These are phyloP conservation scores for Drosophila equinoxialis DNA, from an alignment of 1,140 invertebrate genomes.

Conservation along the genomic window DNA sequence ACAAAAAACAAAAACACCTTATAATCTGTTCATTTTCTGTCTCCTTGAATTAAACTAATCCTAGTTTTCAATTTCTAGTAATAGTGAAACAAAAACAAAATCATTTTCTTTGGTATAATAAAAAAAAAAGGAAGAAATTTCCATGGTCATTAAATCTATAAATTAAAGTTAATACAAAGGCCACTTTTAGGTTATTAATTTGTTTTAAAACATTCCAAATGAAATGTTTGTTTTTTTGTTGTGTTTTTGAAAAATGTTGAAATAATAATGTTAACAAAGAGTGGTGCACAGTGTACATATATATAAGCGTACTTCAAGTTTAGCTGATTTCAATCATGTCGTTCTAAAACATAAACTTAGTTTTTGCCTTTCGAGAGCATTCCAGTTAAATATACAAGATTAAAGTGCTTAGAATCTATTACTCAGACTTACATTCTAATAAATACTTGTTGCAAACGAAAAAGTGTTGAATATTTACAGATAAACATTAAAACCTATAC, in stretches of 20 bases:
- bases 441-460: slow-evolving; percentile 55
- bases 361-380: slow-evolving; percentile 1
- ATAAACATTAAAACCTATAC: slow-evolving; percentile 12
- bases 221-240: neutral
- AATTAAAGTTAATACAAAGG: neutral
- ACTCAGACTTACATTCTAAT: slow-evolving; percentile 18
- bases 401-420: neutral
- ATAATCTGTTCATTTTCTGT: neutral
- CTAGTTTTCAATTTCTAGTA: neutral
- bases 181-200: neutral
- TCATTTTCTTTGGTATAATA: neutral
- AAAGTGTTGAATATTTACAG: slow-evolving; percentile 26
- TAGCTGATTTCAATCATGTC: neutral
- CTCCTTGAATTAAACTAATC: neutral
- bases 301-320: neutral
- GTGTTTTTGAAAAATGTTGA: neutral
- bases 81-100: too few species aligned
- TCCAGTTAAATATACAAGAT: neutral
- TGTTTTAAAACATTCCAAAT: neutral
- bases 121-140: neutral
- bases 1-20: too few species aligned
- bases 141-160: neutral
- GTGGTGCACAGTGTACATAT: neutral
- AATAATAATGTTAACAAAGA: neutral
- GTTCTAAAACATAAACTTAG: neutral